Evolutionary conservation across 2,113 vertebrate genomes (phyloP), one percentile per base, ranked within the genome.

Genomic region (Emydura subglobosa): DNA sequence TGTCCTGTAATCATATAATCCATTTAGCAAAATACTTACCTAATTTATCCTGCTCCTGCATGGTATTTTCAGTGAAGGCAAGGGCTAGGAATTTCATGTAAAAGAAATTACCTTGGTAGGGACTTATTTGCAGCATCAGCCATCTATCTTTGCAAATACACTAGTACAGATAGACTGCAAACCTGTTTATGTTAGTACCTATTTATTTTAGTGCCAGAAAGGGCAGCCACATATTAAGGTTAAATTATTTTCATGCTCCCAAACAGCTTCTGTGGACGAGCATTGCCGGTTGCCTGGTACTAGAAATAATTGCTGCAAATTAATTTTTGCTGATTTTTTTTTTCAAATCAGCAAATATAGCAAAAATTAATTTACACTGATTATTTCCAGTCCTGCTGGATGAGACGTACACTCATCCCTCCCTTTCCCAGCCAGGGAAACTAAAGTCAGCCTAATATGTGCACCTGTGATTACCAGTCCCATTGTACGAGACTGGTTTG

Each of bases 401-500:
- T 31, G 80, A 47, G 17, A 79, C 88, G 79, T n/a, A 78, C 57
- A 84, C 65, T n/a, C 27, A 85, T 27, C 55, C 14, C 74, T 72
- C 90, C 91, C 61, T 89, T 86, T 47, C 59, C 34, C 74, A 61
- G 9, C 44, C 59, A n/a, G 68, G 57, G 34, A 61, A 74, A 55
- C 47, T 24, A 89, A 21, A 22, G 68, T 25, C 78, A 88, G 54
- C 0, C 1, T 1, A 57, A 61, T 39, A 93, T 51, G 83, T 27
- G 47, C 61, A 93, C 84, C 86, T 72, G 50, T 57, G 91, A 93
- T 91, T 79, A 86, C 83, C 90, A 7, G 5, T 83, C 65, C 84
- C 79, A 49, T 87, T 88, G 84, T 79, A 42, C 44, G 79, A 85
- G 84, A 50, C 85, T 79, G 78, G 88, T 97, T 89, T 94, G 68